Conservation (phyloP, 2,888 invertebrate genomes). For the Amphipyra tragopoginis region DNA sequence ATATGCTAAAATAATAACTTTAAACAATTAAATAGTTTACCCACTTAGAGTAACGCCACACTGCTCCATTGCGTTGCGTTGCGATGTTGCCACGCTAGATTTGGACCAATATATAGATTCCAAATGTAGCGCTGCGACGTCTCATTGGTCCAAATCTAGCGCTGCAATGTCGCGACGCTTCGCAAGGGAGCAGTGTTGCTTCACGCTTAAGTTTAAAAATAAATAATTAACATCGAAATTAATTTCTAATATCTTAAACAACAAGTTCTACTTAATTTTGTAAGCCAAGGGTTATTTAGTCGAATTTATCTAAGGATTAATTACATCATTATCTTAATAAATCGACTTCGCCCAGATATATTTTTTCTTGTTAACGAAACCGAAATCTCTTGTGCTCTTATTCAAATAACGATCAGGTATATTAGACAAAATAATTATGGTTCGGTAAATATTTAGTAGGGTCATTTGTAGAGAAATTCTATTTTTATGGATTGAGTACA, state of each 20-base stretch:
- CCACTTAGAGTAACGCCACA: no score
- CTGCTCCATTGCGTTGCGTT: no score
- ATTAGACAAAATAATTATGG: slow-evolving; percentile 9
- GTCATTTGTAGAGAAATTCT: neutral
- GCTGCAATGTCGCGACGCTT: no score
- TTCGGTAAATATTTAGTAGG: neutral
- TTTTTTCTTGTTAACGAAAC: slow-evolving; percentile 7
- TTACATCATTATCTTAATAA: slow-evolving; percentile 31
- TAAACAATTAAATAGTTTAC: no score
- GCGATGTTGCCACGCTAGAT: no score
- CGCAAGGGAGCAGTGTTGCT: no score
- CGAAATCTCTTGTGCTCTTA: neutral
- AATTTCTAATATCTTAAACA: neutral
- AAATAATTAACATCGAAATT: no score
- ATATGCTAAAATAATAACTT: no score
- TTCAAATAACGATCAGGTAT: neutral
- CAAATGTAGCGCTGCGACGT: no score
- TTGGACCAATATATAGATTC: no score
- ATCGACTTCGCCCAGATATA: neutral
- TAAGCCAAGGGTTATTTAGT: neutral
- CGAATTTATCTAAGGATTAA: slow-evolving; percentile 15
- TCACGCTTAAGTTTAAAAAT: no score
- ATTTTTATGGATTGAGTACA: neutral
- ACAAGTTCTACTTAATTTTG: slow-evolving; percentile 1
- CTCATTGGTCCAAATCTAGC: no score